Conservation (phyloP, 2,113 vertebrate genomes). For the Pimephales promelas region DNA sequence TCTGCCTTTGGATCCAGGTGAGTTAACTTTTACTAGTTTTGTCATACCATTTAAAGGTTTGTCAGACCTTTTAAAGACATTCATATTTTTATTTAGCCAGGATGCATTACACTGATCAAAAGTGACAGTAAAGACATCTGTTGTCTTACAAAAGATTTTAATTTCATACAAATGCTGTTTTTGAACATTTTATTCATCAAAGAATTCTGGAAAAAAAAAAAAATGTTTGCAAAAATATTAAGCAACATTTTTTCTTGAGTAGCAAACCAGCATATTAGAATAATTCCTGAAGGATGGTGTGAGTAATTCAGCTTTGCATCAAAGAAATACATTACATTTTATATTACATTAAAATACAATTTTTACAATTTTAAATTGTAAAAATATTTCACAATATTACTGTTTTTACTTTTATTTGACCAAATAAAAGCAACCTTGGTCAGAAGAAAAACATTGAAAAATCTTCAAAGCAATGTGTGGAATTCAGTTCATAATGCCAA, state of each 20-base stretch:
- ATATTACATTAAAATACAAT: no score
- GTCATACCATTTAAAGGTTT: not conserved
- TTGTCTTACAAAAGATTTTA: not conserved
- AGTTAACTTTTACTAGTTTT: slow-evolving; percentile 36
- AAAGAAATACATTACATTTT: no score
- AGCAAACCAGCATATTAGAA: not conserved
- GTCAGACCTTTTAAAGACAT: not conserved
- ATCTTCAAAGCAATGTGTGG: no score
- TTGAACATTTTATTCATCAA: not conserved
- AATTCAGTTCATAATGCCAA: no score
- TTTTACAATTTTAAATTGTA: no score
- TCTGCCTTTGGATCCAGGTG: slow-evolving; percentile 89
- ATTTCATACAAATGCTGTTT: not conserved
- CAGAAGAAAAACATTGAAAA: not conserved
- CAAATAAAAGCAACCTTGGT: not conserved
- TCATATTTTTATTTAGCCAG: not conserved
- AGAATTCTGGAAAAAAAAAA: no score
- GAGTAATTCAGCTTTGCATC: no score
- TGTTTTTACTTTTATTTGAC: not conserved
- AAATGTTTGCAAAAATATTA: not conserved
- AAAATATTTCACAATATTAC: no score
- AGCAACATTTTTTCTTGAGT: not conserved
- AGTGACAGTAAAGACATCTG: not conserved
- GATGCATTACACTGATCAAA: not conserved
- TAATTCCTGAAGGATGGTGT: no score